A percentile compares a stretch with the other conserved stretches of the same genome.
These are phyloP conservation scores for Agrochola lota DNA, from an alignment of 2,888 invertebrate species.

Conservation along the genomic window DNA sequence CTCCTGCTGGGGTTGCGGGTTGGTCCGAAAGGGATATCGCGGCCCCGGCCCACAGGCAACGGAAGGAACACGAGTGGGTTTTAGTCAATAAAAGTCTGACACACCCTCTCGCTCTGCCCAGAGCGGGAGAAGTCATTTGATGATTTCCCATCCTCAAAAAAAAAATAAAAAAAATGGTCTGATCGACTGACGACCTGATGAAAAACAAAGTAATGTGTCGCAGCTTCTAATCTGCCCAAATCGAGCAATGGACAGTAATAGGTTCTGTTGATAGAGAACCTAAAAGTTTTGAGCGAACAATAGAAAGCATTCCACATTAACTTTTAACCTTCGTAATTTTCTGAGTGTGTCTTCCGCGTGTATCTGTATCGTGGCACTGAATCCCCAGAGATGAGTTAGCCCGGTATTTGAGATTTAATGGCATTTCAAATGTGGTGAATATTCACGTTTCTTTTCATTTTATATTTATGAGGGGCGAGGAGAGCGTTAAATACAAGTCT, in stretches of 20 bases:
- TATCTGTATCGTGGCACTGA: background rate
- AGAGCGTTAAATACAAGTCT: background rate
- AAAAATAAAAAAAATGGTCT: no score
- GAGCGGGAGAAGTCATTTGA: no score
- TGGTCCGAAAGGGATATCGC: no score
- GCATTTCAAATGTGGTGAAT: slow-evolving; percentile 47
- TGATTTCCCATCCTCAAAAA: no score
- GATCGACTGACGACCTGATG: background rate
- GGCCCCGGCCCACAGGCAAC: no score
- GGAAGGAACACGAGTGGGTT: no score
- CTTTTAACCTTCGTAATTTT: no score
- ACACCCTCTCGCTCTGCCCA: no score
- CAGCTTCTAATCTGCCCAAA: background rate
- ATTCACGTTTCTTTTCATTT: slow-evolving; percentile 32
- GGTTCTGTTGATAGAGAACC: background rate
- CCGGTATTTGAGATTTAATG: slow-evolving; percentile 49
- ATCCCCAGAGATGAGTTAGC: slow-evolving; percentile 37
- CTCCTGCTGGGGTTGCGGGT: no score
- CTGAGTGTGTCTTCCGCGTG: background rate
- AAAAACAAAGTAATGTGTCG: background rate
- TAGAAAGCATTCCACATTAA: background rate
- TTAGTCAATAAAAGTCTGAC: no score
- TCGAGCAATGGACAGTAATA: no score
- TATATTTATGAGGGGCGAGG: slow-evolving; percentile 28
- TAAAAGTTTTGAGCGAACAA: background rate